phyloP scores from a whole-genome alignment of 2,113 vertebrate species.

The Quiscalus mexicanus region DNA sequence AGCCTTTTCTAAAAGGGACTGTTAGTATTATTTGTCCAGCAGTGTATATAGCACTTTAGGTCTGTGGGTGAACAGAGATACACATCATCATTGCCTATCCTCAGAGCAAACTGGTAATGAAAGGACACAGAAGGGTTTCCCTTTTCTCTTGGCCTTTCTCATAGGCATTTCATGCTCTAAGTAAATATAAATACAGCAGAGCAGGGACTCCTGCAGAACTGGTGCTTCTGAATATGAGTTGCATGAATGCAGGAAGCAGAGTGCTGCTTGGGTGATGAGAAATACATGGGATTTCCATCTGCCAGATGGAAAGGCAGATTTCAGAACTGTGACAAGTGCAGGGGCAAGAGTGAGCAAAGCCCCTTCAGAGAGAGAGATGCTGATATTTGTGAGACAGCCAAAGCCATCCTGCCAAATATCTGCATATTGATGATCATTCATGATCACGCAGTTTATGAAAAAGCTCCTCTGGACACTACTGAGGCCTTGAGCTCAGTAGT shows the following conservation, averaged over 20 bases:
- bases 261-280: background rate
- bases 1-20: background rate
- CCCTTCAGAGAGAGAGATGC: background rate
- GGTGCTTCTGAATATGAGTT: background rate
- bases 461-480: background rate
- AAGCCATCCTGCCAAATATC: background rate
- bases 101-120: background rate
- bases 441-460: background rate
- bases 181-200: background rate
- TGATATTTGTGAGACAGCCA: background rate
- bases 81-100: background rate
- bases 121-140: background rate
- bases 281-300: background rate
- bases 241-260: background rate
- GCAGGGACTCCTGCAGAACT: background rate
- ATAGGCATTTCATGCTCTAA: background rate
- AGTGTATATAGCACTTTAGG: background rate
- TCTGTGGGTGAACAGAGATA: background rate
- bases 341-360: background rate
- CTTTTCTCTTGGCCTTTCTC: background rate
- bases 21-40: background rate
- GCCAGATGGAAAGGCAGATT: background rate
- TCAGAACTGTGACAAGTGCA: background rate
- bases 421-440: background rate
- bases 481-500: background rate